Evolutionary conservation across 2,797 vertebrate species (phyloP).

Genomic region (Enteromius viviparus): DNA sequence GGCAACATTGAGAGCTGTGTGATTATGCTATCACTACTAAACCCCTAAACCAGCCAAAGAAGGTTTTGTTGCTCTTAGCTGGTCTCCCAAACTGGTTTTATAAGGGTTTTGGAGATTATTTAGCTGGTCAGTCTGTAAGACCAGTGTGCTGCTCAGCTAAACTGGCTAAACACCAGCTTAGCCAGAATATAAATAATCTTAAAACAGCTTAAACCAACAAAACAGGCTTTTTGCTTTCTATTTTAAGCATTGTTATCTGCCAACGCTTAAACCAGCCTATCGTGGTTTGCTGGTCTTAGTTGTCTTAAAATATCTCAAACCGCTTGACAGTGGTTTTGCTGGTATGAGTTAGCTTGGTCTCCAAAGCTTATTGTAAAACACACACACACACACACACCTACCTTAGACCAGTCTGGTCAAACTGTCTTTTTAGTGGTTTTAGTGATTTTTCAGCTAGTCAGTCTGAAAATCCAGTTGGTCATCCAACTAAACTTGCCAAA

Average conservation of each 20-base stretch:
- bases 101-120: neutral
- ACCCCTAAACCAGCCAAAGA: neutral
- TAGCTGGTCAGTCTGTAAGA: neutral
- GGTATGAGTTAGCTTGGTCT: neutral
- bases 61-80: neutral
- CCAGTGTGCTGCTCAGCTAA: neutral
- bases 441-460: neutral
- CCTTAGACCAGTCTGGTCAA: neutral
- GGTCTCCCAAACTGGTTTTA: neutral
- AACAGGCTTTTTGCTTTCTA: neutral
- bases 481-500: neutral
- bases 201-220: neutral
- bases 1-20: neutral
- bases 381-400: neutral
- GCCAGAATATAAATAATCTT: neutral
- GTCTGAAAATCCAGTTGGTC: neutral
- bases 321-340: neutral
- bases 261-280: neutral
- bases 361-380: neutral
- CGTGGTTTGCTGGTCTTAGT: neutral
- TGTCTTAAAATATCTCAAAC: neutral
- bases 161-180: neutral
- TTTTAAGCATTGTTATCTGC: neutral
- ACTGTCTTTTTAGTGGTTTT: neutral
- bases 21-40: neutral